A percentile compares a stretch with the other conserved stretches of the same genome.
These are phyloP conservation scores for Cichladusa arquata DNA, from an alignment of 2,113 vertebrate genomes.

Conservation along the genomic window DNA sequence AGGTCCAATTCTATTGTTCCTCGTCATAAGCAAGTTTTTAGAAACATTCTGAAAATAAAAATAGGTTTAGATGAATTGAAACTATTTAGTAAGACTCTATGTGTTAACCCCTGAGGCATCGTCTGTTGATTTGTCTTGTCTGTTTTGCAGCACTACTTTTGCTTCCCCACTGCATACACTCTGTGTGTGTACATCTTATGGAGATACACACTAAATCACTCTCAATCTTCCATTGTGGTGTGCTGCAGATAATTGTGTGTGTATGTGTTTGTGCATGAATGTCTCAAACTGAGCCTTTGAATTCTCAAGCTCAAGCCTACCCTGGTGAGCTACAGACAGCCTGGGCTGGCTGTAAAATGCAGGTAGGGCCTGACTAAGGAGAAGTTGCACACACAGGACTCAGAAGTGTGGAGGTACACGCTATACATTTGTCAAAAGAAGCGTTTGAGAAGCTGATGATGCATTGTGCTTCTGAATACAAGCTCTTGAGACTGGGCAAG, in stretches of 20 bases:
- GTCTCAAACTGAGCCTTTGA: background rate
- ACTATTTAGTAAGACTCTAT: background rate
- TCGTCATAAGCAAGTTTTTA: background rate
- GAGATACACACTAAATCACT: background rate
- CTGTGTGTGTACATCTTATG: rapidly evolving
- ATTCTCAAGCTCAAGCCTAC: background rate
- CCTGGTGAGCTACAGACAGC: background rate
- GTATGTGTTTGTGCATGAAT: background rate
- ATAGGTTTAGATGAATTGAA: background rate
- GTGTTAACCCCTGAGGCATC: background rate
- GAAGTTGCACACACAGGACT: background rate
- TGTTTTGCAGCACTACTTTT: background rate
- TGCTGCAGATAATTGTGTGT: background rate
- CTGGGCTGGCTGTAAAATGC: background rate
- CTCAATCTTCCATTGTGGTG: background rate
- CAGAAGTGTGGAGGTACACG: background rate
- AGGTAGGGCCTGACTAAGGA: background rate
- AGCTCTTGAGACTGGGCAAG: background rate
- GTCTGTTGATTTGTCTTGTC: background rate
- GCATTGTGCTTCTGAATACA: background rate
- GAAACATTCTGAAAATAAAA: background rate
- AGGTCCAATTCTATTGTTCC: background rate
- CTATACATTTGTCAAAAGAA: background rate
- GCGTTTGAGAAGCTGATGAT: background rate
- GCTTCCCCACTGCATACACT: background rate